Evolutionary conservation across 2,113 vertebrate genomes (phyloP), one percentile per base, ranked within the genome.

Genomic region (Lepus americanus): DNA sequence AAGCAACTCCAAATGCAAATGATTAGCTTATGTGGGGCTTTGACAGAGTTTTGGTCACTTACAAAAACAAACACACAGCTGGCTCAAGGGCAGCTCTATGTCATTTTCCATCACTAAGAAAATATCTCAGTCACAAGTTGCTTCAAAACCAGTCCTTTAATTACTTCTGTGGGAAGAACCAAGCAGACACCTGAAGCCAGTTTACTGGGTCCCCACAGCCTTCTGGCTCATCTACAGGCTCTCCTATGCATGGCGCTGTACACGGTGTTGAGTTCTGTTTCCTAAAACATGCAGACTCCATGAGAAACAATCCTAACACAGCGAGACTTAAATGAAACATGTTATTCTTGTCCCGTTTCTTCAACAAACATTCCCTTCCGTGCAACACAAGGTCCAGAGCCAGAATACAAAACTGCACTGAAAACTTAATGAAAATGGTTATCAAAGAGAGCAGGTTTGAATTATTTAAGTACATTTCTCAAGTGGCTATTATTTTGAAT

Each of bases 1-100:
- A 98, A 98, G 92, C 92, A 96, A 96, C 92, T 95, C 92, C 94
- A 97, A 98, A 97, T 85, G 97, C 96, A 94, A 97, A 93, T 80
- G 97, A 97, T 97, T 95, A 98, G 95, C 70, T 67, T 22, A 55
- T 91, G 81, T 10, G 69, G 92, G 89, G 90, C 95, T 96, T 80
- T 94, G 92, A 97, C 90, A 95, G 92, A 96, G 82, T 94, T 95
- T 96, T 97, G 97, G 94, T 98, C 97, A 96, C 88, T 98, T 95
- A 96, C 95, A 97, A 97, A 98, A 89, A 96, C 94, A 97, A 97
- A 97, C 94, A 95, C 79, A 90, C 59, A 92, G 90, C 92, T 97
- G 95, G 92, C 89, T 95, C 90, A 89, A 93, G 97, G 96, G 94
- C 89, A 96, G 94, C 80, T 96, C 91, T 95, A 63, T 96, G 94